Base-by-base conservation (phyloP, 2,797 vertebrate genomes). In the Paguma larvata region DNA sequence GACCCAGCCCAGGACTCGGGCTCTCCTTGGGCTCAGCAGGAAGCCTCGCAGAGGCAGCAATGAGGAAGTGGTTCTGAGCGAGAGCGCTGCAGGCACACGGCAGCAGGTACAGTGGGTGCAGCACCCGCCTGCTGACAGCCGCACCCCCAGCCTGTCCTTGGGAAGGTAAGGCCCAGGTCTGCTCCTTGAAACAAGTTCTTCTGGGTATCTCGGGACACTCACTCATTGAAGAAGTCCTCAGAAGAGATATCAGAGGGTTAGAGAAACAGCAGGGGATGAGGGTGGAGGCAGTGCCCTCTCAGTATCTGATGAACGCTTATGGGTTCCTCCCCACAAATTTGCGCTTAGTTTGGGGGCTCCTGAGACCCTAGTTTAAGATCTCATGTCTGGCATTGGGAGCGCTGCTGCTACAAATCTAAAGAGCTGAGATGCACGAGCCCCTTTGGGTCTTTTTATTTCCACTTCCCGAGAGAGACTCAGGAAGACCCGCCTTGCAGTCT, bases 21-120 rank as follows among this genome's bases (percentile, higher is more conserved):
- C 91, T 89, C 32, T 95, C 38, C 51, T 78, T 41, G 46, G 48
- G 46, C 85, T 94, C 34, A 80, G 88, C 97, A 97, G 97, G 97
- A 98, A 97, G 91, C 94, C 77, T 97, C 62, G 4, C 5, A 0
- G 93, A 32, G 0, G 83, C 68, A 44, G 65, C 68, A 67, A 91
- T 92, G 96, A 98, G 97, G 98, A 98, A 98, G 97, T 98, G 85
- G 85, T 85, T 62, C 82, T 34, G 56, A 92, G 85, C 38, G 4
- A 34, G 18, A 51, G 84, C 1, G 9, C 48, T 34, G 79, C n/a
- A 4, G 34, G 65, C 85, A 5, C 0, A 3, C 9, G 72, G 89
- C 10, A 0, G 21, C 90, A 94, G 95, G 97, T 95, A 63, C 59
- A 5, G 4, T 15, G 89, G 91, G 84, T 3, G 34, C 70, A 44